phyloP scores from a whole-genome alignment of 2,888 invertebrate species.

The Cistogaster globosa region DNA sequence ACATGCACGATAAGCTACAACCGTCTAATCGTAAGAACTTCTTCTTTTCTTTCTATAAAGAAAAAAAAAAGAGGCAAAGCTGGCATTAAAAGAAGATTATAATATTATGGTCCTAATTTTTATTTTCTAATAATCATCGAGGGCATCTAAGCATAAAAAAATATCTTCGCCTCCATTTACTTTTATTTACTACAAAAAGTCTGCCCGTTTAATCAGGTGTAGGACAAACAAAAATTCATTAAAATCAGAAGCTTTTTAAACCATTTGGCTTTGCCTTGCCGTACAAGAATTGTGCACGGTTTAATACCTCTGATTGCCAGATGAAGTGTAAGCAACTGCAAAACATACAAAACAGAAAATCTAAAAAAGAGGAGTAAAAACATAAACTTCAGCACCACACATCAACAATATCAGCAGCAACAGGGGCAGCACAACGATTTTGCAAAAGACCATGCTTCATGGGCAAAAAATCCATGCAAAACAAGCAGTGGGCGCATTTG shows the following conservation, averaged over 20 bases:
- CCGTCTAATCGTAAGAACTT: too few species aligned
- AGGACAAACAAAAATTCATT: slow-evolving; percentile 36
- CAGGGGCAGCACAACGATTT: slow-evolving; percentile 22
- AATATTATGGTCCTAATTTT: too few species aligned
- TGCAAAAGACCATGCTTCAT: slow-evolving; percentile 44
- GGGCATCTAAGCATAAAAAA: too few species aligned
- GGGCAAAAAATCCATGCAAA: slow-evolving; percentile 65
- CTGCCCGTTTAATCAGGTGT: not conserved
- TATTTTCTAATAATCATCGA: too few species aligned
- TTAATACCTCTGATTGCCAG: slow-evolving; percentile 68
- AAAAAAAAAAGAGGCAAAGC: too few species aligned
- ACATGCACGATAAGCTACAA: too few species aligned
- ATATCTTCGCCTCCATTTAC: too few species aligned
- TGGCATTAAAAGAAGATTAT: too few species aligned
- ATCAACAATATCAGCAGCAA: slow-evolving; percentile 48
- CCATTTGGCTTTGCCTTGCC: slow-evolving; percentile 42
- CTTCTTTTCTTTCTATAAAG: too few species aligned
- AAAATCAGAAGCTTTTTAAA: slow-evolving; percentile 66
- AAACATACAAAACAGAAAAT: slow-evolving; percentile 9
- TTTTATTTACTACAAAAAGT: not conserved
- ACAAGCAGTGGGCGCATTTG: slow-evolving; percentile 67
- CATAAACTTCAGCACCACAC: slow-evolving; percentile 46
- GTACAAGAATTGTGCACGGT: slow-evolving; percentile 53
- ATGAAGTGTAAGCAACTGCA: slow-evolving; percentile 54
- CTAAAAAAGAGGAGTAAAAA: slow-evolving; percentile 35